These are phyloP conservation scores for Coryphaenoides rupestris DNA, from an alignment of 2,113 vertebrate genomes.

Conservation along the genomic window DNA sequence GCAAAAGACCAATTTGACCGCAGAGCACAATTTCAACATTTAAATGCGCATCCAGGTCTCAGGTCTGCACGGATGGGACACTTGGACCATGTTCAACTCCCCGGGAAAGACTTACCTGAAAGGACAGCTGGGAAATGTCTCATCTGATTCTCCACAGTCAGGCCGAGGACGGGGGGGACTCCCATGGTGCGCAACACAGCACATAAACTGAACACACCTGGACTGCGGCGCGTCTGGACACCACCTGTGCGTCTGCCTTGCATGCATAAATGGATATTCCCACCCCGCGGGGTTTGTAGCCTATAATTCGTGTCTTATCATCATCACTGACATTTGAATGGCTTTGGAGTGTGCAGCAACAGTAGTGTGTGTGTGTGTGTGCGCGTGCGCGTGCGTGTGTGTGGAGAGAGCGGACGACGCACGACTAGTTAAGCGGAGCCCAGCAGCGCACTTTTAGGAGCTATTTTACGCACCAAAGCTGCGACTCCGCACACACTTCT, in stretches of 20 bases:
- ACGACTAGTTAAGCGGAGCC: no score
- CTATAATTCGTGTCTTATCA: constrained; percentile 16
- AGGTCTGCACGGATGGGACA: constrained; percentile 22
- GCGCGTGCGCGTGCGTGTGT: no score
- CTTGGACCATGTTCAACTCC: constrained; percentile 48
- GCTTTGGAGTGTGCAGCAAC: constrained; percentile 53
- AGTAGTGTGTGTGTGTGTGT: constrained; percentile 38
- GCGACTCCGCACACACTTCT: constrained; percentile 40
- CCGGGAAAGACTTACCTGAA: constrained; percentile 44
- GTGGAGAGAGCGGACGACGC: no score
- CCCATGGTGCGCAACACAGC: constrained; percentile 52
- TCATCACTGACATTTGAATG: constrained; percentile 54
- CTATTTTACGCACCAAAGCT: constrained; percentile 38
- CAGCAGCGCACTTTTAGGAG: constrained; percentile 59
- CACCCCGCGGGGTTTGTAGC: constrained; percentile 25
- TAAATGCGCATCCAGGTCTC: constrained; percentile 48
- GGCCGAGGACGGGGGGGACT: no score
- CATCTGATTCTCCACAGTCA: no score
- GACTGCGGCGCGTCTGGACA: constrained; percentile 60
- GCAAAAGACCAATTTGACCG: no score
- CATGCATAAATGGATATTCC: constrained; percentile 44
- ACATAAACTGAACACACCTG: constrained; percentile 40
- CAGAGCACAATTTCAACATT: constrained; percentile 22
- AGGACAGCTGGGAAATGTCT: no score
- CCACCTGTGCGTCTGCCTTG: constrained; percentile 36